phyloP scores from a whole-genome alignment of 2,113 vertebrate genomes.

The Strix uralensis region DNA sequence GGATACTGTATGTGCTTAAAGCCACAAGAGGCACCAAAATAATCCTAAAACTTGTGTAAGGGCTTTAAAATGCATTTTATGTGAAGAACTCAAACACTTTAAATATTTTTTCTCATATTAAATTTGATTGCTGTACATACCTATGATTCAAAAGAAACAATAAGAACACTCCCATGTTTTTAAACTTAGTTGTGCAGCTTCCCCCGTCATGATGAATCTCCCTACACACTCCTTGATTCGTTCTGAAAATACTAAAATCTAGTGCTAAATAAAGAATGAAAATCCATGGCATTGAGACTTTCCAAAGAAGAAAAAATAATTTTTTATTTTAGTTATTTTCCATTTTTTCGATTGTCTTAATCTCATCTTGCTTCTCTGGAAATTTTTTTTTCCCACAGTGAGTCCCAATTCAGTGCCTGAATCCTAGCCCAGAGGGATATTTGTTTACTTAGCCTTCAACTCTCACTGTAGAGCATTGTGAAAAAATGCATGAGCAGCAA shows the following conservation, averaged over 20 bases:
- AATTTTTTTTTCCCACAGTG: not conserved
- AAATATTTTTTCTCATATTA: not conserved
- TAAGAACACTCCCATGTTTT: not conserved
- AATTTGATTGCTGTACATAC: not conserved
- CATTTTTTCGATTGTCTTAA: not conserved
- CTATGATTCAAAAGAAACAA: not conserved
- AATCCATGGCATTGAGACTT: not conserved
- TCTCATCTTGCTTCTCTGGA: not conserved
- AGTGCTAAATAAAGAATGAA: not conserved
- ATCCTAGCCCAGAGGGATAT: not conserved
- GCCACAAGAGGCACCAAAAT: not conserved
- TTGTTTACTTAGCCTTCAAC: not conserved
- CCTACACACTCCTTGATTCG: not conserved
- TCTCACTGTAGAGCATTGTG: not conserved
- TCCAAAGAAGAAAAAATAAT: not conserved
- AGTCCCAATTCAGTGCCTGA: not conserved
- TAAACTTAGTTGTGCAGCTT: not conserved
- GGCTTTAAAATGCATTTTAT: not conserved
- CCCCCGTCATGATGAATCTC: not conserved
- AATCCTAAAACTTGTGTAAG: not conserved
- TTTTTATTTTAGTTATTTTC: not conserved
- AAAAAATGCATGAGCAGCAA: not conserved
- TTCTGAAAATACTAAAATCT: not conserved
- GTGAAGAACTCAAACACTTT: rapidly evolving
- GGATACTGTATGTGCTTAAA: not conserved